phyloP scores from a whole-genome alignment of 2,113 vertebrate genomes.

The Orycteropus afer region DNA sequence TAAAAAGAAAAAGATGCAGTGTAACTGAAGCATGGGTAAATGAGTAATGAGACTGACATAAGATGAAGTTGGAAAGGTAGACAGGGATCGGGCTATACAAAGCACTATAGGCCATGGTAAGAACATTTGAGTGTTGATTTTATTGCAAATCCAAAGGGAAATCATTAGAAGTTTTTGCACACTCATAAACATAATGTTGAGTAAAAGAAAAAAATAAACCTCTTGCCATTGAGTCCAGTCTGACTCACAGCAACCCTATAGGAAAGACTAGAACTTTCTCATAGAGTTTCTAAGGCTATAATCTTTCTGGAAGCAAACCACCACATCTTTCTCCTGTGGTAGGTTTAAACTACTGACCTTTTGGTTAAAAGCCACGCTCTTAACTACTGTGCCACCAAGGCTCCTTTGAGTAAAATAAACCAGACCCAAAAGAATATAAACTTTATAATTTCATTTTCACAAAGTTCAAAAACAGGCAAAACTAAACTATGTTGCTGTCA shows the following conservation, averaged over 20 bases:
- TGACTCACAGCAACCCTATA: not conserved
- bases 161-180: not conserved
- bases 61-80: not conserved
- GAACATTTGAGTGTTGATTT: not conserved
- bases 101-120: not conserved
- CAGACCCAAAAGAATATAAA: slow-evolving; percentile 10
- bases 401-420: too few relatives aligned
- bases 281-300: not conserved
- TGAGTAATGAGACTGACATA: not conserved
- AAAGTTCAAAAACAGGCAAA: not conserved
- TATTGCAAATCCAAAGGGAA: slow-evolving; percentile 35
- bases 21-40: not conserved
- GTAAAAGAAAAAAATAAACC: not conserved
- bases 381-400: not conserved
- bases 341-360: not conserved
- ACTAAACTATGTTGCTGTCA: not conserved
- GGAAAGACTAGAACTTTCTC: not conserved
- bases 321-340: not conserved
- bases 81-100: not conserved
- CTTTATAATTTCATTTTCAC: slow-evolving; percentile 27
- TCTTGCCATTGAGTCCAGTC: not conserved
- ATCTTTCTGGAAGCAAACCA: not conserved
- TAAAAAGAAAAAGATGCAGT: not conserved
- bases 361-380: not conserved
- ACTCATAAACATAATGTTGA: not conserved